Percentiles rank a stretch among this genome's conserved stretches.
phyloP scores from a whole-genome alignment of 2,888 invertebrate genomes.

The Drosophila vallismaia region DNA sequence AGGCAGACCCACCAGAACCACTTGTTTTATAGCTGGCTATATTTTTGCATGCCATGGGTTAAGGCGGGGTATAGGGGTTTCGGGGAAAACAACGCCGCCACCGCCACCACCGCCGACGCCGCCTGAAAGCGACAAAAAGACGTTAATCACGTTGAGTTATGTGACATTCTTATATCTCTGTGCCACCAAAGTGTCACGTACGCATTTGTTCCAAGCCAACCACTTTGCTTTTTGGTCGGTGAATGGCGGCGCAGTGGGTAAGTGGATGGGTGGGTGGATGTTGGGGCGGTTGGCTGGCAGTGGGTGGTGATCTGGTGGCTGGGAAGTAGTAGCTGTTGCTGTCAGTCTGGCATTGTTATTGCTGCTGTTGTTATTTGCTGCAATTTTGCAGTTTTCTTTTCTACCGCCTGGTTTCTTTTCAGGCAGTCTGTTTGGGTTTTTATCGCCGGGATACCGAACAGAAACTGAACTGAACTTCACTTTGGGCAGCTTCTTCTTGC shows the following conservation, averaged over 20 bases:
- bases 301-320: constrained; percentile 20
- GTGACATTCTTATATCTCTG: constrained; percentile 83
- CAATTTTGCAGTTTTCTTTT: constrained; percentile 72
- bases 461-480: constrained; percentile 28
- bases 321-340: constrained; percentile 34
- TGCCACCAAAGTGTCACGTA: constrained; percentile 81
- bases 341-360: constrained; percentile 53
- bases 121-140: constrained; percentile 71
- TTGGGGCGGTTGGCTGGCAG: constrained; percentile 14
- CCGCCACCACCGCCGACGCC: constrained; percentile 2
- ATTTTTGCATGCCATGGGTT: constrained; percentile 71
- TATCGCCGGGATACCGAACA: constrained; percentile 58
- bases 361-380: constrained; percentile 52
- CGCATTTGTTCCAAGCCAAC: constrained; percentile 76
- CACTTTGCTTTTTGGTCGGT: constrained; percentile 17
- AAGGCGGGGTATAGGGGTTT: not conserved
- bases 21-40: constrained; percentile 73
- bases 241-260: no score
- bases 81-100: not conserved
- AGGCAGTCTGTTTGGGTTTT: constrained; percentile 57
- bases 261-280: constrained; percentile 4
- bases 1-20: constrained; percentile 41
- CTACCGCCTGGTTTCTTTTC: constrained; percentile 41
- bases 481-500: constrained; percentile 1
- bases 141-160: constrained; percentile 84